Conservation (phyloP, 2,797 vertebrate genomes). For the Pogoniulus pusillus region DNA sequence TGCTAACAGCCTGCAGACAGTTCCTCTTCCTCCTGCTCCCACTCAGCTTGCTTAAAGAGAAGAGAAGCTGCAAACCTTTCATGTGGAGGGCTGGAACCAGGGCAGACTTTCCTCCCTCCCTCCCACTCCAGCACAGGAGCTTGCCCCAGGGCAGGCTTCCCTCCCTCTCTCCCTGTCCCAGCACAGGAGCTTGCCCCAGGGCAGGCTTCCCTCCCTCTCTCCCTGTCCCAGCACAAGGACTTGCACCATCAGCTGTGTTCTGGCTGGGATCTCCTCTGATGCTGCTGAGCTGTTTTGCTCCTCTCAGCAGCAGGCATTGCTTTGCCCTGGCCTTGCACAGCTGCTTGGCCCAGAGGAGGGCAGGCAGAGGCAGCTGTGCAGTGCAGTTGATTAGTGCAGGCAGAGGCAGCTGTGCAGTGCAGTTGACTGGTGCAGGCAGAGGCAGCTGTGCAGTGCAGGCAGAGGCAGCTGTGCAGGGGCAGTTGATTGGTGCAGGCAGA, state of each 20-base stretch:
- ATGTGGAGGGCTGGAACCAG: neutral
- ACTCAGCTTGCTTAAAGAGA: neutral
- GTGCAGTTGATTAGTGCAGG: accelerated
- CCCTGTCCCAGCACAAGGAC: neutral
- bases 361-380: neutral
- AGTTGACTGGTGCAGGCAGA: accelerated
- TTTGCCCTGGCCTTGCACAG: neutral
- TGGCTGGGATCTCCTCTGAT: no score
- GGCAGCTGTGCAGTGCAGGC: neutral
- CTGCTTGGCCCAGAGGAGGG: no score
- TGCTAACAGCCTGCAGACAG: neutral
- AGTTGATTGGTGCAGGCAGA: accelerated
- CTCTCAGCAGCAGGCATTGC: neutral
- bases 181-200: neutral
- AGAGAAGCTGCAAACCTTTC: neutral
- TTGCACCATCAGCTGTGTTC: neutral
- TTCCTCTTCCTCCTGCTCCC: neutral
- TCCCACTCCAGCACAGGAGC: neutral
- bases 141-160: neutral
- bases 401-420: neutral
- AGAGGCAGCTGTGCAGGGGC: no score
- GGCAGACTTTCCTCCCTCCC: neutral
- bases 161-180: no score
- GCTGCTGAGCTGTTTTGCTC: neutral
- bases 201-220: no score